These are phyloP conservation scores for Falco rusticolus DNA, from an alignment of 2,797 vertebrate genomes.

Conservation along the genomic window DNA sequence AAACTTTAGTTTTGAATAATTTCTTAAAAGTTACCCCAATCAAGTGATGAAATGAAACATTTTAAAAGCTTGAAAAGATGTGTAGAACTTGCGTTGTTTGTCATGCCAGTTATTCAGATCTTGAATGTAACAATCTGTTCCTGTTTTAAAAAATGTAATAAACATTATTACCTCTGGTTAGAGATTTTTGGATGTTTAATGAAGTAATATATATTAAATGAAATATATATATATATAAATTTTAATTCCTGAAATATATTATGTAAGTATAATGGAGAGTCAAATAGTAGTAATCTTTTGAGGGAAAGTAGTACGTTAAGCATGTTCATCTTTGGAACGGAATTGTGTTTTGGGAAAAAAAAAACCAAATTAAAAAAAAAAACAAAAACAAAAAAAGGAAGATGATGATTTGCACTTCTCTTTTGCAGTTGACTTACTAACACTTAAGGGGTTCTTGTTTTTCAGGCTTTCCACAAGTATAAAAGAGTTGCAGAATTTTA, in stretches of 20 bases:
- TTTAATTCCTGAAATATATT: not conserved
- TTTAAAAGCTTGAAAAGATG: not conserved
- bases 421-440: not conserved
- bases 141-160: not conserved
- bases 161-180: not conserved
- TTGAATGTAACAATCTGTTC: not conserved
- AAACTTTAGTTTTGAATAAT: not conserved
- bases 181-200: not conserved
- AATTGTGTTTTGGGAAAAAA: not conserved
- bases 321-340: not conserved
- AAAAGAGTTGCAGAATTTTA: conserved; percentile 91
- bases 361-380: not conserved
- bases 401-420: not conserved
- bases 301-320: not conserved
- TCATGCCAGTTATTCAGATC: not conserved
- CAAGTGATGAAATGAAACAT: not conserved
- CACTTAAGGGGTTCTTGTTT: not conserved
- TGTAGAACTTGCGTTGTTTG: not conserved
- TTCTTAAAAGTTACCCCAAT: not conserved
- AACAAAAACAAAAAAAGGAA: not conserved
- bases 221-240: not conserved
- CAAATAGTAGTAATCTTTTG: not conserved
- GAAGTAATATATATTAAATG: not conserved
- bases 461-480: conserved; percentile 93
- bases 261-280: not conserved